Evolutionary conservation across 2,797 vertebrate species (phyloP), one percentile per base, ranked within the genome.

Genomic region (Alosa sapidissima): DNA sequence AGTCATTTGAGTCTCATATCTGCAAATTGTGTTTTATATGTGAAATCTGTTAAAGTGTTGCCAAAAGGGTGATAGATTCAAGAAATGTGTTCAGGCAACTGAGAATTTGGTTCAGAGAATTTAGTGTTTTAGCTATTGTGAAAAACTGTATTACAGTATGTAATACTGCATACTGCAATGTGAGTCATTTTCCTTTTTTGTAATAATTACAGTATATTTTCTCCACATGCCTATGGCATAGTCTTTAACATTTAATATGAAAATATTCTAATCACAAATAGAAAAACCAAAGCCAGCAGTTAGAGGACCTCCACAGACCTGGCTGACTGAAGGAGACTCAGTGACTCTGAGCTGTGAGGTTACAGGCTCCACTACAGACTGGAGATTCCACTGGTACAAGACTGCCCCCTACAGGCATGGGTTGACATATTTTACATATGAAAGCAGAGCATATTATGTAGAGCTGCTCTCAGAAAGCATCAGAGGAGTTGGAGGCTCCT

Each of bases 381-480:
- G 85, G 85, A 83, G 19, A 49, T 78, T 72, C 36, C 75, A 51
- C 85, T 86, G 62, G 81, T 86, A 86, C 85, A 86, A 60, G 82
- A 33, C 72, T 55, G 72, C 81, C 45, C 72, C 72, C 54, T 65
- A 84, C 48, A 65, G 24, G 33, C 0, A 47, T 36, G 85, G 16
- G 16, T 41, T 86, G 11, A 36, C 41, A 21, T 6, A 47, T 21
- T 5, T 47, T 16, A 5, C 3, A 5, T 4, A 45, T 75, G 36
- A 21, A 47, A 6, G 2, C 68, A 45, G 3, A 19, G 16, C 33
- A 36, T 72, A 72, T 16, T 75, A n/a, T 47, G 7, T 83, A 13
- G 5, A n/a, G n/a, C 49, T 84, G n/a, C n/a, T n/a, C 47, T 84
- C 62, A 72, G 65, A 84, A 62, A 72, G 49, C 5, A 78, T 24